phyloP scores from a whole-genome alignment of 2,888 invertebrate species.

The Cataglyphis livida region DNA sequence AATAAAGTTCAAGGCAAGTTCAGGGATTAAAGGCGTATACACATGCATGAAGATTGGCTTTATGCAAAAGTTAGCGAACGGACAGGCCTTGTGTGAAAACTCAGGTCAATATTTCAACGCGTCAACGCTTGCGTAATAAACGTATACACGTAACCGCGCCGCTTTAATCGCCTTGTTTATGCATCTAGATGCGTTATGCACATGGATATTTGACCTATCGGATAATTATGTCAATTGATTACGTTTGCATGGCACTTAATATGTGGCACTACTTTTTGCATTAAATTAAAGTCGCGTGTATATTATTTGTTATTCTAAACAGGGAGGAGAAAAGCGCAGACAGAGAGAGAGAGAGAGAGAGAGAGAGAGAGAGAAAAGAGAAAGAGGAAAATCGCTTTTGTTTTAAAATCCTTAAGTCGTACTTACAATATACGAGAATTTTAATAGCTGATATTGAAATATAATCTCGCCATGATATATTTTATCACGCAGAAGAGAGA shows the following conservation, averaged over 20 bases:
- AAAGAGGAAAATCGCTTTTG: neutral
- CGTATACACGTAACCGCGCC: constrained; percentile 4
- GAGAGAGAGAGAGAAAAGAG: too few species aligned
- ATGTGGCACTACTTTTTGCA: neutral
- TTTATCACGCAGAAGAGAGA: constrained; percentile 20
- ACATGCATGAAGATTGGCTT: constrained; percentile 46
- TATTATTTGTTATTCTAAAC: neutral
- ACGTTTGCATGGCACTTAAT: neutral
- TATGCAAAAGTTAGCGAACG: constrained; percentile 39
- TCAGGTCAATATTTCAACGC: constrained; percentile 46
- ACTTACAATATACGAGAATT: neutral
- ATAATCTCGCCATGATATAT: constrained; percentile 41
- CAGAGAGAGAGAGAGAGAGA: neutral
- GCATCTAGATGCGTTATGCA: constrained; percentile 6
- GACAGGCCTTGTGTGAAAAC: constrained; percentile 31
- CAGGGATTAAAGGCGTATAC: constrained; percentile 51
- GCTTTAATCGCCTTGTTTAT: constrained; percentile 31
- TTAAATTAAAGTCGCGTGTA: constrained; percentile 4
- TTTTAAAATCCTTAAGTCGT: neutral
- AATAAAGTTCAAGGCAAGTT: constrained; percentile 68
- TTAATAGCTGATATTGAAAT: constrained; percentile 45
- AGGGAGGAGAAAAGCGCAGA: neutral
- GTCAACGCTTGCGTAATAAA: constrained; percentile 39
- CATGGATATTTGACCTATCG: constrained; percentile 31
- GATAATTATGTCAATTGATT: constrained; percentile 33